phyloP scores from a whole-genome alignment of 2,797 vertebrate species.

The Myotis vivesi region DNA sequence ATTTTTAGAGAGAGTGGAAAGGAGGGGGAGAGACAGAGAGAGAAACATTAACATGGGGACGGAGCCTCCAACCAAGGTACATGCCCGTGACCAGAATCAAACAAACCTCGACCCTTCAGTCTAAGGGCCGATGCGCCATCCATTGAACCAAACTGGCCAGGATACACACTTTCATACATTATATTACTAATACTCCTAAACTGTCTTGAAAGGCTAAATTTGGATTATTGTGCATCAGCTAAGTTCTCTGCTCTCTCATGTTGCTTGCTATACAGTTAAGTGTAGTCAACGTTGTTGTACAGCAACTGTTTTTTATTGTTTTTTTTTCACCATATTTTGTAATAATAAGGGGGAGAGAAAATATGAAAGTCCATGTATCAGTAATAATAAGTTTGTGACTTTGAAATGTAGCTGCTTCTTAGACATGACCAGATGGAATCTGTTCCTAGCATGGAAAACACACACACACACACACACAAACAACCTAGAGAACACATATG shows the following conservation, averaged over 20 bases:
- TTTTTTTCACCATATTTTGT: constrained; percentile 7
- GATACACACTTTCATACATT: not conserved
- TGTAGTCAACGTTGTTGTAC: not conserved
- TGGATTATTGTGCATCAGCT: not conserved
- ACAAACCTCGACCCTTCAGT: no score
- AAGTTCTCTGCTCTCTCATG: not conserved
- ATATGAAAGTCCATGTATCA: not conserved
- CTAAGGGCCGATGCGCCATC: no score
- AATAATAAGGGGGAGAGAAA: not conserved
- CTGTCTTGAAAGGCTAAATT: not conserved
- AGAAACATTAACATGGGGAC: no score
- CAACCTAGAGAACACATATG: not conserved
- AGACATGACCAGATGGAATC: not conserved
- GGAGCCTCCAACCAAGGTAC: no score
- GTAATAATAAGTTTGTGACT: not conserved
- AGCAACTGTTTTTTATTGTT: not conserved
- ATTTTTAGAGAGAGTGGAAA: no score
- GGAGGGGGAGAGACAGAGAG: no score
- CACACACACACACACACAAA: not conserved
- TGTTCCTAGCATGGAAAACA: not conserved
- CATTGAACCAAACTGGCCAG: no score
- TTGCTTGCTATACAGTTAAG: not conserved
- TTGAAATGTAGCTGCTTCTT: not conserved
- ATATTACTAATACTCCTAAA: not conserved
- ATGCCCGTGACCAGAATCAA: no score